These are phyloP conservation scores for Oreonectes daqikongensis DNA, from an alignment of 2,797 vertebrate genomes.

Conservation along the genomic window DNA sequence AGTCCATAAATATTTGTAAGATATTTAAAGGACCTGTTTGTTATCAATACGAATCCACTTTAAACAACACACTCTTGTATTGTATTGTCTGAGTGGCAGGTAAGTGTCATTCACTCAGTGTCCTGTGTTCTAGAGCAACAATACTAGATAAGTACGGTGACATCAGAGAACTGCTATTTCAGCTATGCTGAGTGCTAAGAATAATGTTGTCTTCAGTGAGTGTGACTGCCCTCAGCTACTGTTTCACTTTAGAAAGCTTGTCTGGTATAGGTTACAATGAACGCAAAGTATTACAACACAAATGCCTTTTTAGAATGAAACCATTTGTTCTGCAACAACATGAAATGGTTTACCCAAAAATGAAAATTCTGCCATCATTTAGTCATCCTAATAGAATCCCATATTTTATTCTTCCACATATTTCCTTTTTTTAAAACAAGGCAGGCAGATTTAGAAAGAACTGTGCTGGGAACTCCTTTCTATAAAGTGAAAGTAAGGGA, in stretches of 20 bases:
- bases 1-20: neutral
- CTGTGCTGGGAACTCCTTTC: no score
- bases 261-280: conserved; percentile 35
- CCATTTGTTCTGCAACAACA: neutral
- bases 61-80: neutral
- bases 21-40: neutral
- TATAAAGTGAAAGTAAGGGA: neutral
- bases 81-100: conserved; percentile 16
- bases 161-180: conserved; percentile 39
- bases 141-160: conserved; percentile 34
- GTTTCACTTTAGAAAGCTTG: conserved; percentile 34
- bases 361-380: no score
- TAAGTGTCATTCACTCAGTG: conserved; percentile 10
- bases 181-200: conserved; percentile 49
- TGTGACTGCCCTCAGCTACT: conserved; percentile 42
- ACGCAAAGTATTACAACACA: conserved; percentile 28
- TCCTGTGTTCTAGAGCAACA: conserved; percentile 18
- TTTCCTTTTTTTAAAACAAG: no score
- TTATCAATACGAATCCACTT: conserved; percentile 22
- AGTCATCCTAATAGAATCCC: no score
- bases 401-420: no score
- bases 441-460: no score
- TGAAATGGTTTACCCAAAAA: neutral
- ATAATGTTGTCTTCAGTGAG: conserved; percentile 29
- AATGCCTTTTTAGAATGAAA: neutral